A percentile compares a stretch with the other conserved stretches of the same genome.
phyloP scores from a whole-genome alignment of 2,113 vertebrate genomes.

The Rhea americana region DNA sequence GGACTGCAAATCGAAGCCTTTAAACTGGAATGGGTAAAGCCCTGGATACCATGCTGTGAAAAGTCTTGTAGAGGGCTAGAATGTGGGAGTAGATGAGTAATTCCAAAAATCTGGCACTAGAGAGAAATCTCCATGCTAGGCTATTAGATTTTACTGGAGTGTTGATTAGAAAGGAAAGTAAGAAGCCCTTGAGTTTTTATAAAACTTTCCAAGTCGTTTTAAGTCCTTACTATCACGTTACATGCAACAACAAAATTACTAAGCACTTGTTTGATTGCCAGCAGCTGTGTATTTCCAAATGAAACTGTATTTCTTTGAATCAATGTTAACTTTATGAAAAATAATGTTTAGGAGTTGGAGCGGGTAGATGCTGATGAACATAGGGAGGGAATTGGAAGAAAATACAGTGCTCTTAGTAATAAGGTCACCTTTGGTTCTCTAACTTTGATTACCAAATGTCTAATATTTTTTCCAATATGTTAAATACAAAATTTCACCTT shows the following conservation, averaged over 20 bases:
- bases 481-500: neutral
- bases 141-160: slow-evolving; percentile 15
- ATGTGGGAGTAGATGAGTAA: neutral
- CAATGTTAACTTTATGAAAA: neutral
- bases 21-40: neutral
- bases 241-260: neutral
- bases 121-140: neutral
- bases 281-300: slow-evolving; percentile 1
- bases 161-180: slow-evolving; percentile 27
- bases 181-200: slow-evolving; percentile 4
- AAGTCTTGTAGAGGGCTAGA: neutral
- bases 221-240: neutral
- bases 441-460: neutral
- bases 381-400: neutral
- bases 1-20: neutral
- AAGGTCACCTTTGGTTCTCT: neutral
- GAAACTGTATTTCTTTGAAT: neutral
- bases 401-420: neutral
- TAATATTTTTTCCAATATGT: neutral
- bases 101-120: neutral
- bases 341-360: neutral
- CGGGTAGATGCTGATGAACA: neutral
- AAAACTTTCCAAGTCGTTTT: slow-evolving; percentile 4
- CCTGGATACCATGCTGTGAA: neutral
- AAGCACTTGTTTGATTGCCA: slow-evolving; percentile 14